Percentiles rank a stretch among this genome's conserved stretches.
phyloP scores from a whole-genome alignment of 2,113 vertebrate genomes.

The Oreotrochilus melanogaster region DNA sequence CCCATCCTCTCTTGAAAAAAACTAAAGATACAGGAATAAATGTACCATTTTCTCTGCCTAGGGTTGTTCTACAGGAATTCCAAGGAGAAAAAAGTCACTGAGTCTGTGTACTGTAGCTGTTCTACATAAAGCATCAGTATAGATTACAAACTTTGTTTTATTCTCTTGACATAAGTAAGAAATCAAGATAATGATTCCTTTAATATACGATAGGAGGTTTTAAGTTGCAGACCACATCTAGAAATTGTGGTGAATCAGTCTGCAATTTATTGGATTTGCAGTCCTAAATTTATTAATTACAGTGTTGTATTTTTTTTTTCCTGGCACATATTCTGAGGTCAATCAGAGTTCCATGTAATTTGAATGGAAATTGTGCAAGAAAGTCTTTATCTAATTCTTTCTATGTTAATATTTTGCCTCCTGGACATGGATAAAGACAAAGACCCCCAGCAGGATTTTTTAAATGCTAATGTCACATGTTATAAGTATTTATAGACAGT shows the following conservation, averaged over 20 bases:
- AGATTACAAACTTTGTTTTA: not conserved
- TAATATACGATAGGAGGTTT: conserved; percentile 36
- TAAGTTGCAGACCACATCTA: not conserved
- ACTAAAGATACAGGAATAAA: not conserved
- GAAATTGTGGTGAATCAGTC: conserved; percentile 11
- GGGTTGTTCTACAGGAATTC: not conserved
- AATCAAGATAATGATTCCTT: not conserved
- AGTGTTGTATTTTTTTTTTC: not conserved
- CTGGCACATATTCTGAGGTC: not conserved
- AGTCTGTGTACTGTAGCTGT: not conserved
- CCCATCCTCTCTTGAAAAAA: not conserved
- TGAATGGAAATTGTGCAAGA: not conserved
- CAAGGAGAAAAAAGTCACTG: not conserved
- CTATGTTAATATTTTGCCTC: conserved; percentile 24
- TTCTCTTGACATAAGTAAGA: not conserved
- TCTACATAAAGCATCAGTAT: not conserved
- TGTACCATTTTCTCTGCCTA: not conserved
- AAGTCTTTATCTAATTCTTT: conserved; percentile 29
- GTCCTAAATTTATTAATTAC: conserved; percentile 5
- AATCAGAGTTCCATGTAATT: conserved; percentile 5
- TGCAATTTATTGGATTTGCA: not conserved
- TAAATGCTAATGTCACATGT: not conserved
- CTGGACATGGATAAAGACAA: not conserved
- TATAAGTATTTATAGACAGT: not conserved
- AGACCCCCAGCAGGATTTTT: not conserved